Conservation (phyloP, 1,140 invertebrate genomes). For the Lepidurus apus region DNA sequence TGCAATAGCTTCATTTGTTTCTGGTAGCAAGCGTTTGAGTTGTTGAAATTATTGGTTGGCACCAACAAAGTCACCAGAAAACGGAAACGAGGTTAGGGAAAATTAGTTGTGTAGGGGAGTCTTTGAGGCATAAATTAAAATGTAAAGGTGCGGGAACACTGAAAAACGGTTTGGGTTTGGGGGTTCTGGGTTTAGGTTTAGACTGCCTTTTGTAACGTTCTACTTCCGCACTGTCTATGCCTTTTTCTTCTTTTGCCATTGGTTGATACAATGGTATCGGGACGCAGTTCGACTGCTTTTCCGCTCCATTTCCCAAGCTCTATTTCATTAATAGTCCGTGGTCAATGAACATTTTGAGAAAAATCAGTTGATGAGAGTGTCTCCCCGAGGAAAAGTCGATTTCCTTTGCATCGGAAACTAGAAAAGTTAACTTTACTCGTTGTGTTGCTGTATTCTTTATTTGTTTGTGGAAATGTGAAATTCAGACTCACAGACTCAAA, state of each 20-base stretch:
- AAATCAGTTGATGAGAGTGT: not conserved
- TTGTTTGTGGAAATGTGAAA: too few species aligned
- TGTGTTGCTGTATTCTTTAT: not conserved
- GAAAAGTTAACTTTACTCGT: not conserved
- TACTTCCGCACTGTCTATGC: not conserved
- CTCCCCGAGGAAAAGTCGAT: not conserved
- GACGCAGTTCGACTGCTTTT: not conserved
- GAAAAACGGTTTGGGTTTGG: not conserved
- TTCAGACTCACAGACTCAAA: not conserved
- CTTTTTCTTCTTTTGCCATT: not conserved
- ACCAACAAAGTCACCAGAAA: too few species aligned
- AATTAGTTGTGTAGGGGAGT: not conserved
- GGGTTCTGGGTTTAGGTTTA: not conserved
- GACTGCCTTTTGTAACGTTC: not conserved
- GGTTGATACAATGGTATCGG: not conserved
- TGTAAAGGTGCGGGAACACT: not conserved
- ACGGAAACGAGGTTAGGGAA: not conserved
- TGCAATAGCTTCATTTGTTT: too few species aligned
- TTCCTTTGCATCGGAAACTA: not conserved
- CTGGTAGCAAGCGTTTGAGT: too few species aligned
- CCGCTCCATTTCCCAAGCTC: conserved; percentile 16
- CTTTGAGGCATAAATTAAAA: not conserved
- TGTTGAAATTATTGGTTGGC: too few species aligned
- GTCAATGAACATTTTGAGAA: not conserved
- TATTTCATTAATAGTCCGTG: not conserved